Conservation (phyloP, 2,797 vertebrate species). For the Tamandua tetradactyla region DNA sequence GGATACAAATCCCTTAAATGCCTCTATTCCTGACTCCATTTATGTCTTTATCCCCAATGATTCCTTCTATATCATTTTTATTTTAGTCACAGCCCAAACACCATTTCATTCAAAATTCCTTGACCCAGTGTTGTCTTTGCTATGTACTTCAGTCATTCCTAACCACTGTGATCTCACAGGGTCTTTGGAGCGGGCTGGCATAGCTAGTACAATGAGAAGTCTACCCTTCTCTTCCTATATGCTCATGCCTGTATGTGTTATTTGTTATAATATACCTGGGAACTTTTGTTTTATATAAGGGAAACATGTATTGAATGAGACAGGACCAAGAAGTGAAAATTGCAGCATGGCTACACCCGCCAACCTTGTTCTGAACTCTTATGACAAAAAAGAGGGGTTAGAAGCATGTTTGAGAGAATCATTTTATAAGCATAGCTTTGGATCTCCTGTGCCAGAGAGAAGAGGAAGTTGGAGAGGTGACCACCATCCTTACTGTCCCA, state of each 20-base stretch:
- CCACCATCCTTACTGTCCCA: neutral
- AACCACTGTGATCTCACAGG: neutral
- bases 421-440: neutral
- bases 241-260: neutral
- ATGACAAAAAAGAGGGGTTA: neutral
- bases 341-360: accelerated
- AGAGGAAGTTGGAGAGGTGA: neutral
- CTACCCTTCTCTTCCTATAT: neutral
- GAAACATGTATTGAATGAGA: neutral
- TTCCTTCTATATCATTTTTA: neutral
- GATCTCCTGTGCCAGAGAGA: neutral
- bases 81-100: neutral
- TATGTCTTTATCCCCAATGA: neutral
- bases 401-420: neutral
- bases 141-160: neutral
- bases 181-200: neutral
- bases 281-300: neutral
- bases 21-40: neutral
- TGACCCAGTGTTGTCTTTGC: neutral
- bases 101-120: neutral
- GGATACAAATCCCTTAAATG: neutral
- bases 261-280: neutral
- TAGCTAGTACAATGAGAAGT: neutral
- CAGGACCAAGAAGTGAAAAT: neutral
- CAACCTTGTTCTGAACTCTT: neutral